These are phyloP conservation scores for Meriones unguiculatus DNA, from an alignment of 2,113 vertebrate species.

Conservation along the genomic window DNA sequence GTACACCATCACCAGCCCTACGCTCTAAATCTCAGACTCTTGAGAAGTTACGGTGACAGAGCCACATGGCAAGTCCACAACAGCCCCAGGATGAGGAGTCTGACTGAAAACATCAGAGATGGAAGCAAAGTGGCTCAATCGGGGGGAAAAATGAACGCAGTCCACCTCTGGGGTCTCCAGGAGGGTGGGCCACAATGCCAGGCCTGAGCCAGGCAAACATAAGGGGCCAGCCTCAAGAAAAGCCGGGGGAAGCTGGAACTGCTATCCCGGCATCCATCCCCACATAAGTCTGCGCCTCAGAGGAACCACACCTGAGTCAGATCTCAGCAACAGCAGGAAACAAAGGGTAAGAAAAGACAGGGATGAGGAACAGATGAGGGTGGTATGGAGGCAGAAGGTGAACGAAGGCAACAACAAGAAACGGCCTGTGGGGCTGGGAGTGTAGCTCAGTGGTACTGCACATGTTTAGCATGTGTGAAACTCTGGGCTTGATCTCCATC, in stretches of 20 bases:
- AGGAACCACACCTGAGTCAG: conserved; percentile 78
- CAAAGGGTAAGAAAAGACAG: conserved; percentile 55
- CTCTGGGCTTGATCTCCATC: background rate
- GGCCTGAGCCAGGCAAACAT: background rate
- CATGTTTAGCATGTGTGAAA: background rate
- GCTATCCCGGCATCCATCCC: conserved; percentile 75
- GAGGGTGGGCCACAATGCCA: background rate
- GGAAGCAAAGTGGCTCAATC: background rate
- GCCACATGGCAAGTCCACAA: conserved; percentile 11
- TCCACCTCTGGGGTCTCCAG: conserved; percentile 41
- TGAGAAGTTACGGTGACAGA: conserved; percentile 31
- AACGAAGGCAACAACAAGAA: conserved; percentile 29
- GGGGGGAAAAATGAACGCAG: conserved; percentile 34
- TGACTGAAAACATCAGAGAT: conserved; percentile 55
- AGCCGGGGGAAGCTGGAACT: conserved; percentile 67
- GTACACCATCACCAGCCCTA: background rate
- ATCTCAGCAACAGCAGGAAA: conserved; percentile 73
- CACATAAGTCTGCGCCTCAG: conserved; percentile 68
- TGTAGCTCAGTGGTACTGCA: background rate
- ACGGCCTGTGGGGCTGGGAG: background rate
- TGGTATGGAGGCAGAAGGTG: background rate
- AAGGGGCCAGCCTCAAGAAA: conserved; percentile 27
- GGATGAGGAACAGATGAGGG: conserved; percentile 47
- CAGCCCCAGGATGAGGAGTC: conserved; percentile 23
- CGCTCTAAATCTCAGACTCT: background rate